phyloP scores from a whole-genome alignment of 2,113 vertebrate species.

The Anoplopoma fimbria region DNA sequence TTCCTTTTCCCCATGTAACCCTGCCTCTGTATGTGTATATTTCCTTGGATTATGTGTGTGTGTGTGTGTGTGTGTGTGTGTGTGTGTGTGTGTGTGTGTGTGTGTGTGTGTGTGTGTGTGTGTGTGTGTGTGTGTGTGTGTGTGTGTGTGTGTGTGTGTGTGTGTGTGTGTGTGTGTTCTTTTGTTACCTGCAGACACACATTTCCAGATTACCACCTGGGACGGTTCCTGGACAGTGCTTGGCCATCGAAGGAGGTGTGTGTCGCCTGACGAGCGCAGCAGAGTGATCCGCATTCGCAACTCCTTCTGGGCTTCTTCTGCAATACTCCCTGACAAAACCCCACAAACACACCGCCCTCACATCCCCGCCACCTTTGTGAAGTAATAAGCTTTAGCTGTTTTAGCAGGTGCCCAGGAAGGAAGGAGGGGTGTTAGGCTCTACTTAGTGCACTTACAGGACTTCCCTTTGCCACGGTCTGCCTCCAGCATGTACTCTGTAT shows the following conservation, averaged over 20 bases:
- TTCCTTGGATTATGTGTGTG: not conserved
- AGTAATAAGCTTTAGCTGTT: constrained; percentile 80
- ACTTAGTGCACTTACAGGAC: constrained; percentile 79
- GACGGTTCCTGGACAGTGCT: constrained; percentile 94
- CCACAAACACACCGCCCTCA: constrained; percentile 20
- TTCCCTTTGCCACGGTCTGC: constrained; percentile 64
- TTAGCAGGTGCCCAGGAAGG: constrained; percentile 80
- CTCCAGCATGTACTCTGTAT: constrained; percentile 72
- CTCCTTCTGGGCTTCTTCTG: constrained; percentile 64
- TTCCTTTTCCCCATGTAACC: not conserved
- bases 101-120: constrained; percentile 37
- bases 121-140: no score
- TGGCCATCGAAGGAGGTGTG: constrained; percentile 99
- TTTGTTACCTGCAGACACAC: constrained; percentile 89
- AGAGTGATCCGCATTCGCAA: constrained; percentile 80
- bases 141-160: not conserved
- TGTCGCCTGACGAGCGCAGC: constrained; percentile 90
- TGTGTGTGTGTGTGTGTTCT: constrained; percentile 36
- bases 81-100: constrained; percentile 14
- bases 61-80: constrained; percentile 14
- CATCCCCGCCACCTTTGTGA: constrained; percentile 69
- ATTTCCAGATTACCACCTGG: constrained; percentile 98
- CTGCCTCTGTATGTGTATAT: not conserved
- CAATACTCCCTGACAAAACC: constrained; percentile 61
- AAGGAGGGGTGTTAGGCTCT: constrained; percentile 77